Base-by-base conservation (phyloP, 2,113 vertebrate genomes). In the Rhinolophus ferrumequinum region DNA sequence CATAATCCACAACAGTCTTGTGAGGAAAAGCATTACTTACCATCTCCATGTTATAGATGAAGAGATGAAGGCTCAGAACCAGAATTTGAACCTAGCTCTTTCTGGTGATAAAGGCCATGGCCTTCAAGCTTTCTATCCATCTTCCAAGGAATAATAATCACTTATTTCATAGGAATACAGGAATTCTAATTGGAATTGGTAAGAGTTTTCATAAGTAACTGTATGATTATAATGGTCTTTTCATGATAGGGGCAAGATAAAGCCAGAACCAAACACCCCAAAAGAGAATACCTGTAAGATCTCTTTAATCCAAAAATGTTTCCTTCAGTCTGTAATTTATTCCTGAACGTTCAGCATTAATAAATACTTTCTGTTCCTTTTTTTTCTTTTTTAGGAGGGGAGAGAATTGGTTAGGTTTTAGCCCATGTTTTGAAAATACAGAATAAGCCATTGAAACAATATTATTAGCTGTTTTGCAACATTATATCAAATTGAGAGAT, bases 161-260 rank as follows among this genome's bases (percentile, higher is more conserved):
- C 10, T 93, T 82, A 90, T 44, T 92, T 62, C 24, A 38, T 58
- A 81, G 24, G 19, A 81, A 92, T 47, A 60, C 21, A 64, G 44
- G 28, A 86, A 79, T 90, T 92, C 30, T 67, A n/a, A 69, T 11
- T 75, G 22, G 18, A 80, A 94, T 30, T 64, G 62, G 41, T 56
- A 22, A 30, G 50, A 58, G 22, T 92, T 93, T 92, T 93, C 28
- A 87, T 50, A 44, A 79, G 44, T 80, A 93, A 88, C 44, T 75
- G 41, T 35, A 21, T 77, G 52, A 64, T 66, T 70, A 22, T 16
- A 35, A 94, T 81, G 52, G n/a, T 54, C 21, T 72, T 92, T 89
- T 89, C 24, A 41, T 38, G 24, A 19, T n/a, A 58, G 8, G 24
- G 21, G 10, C 41, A 77, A 81, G 8, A 38, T 83, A 89, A 93